phyloP scores from a whole-genome alignment of 2,888 invertebrate species.

The Mactromeris polynyma region DNA sequence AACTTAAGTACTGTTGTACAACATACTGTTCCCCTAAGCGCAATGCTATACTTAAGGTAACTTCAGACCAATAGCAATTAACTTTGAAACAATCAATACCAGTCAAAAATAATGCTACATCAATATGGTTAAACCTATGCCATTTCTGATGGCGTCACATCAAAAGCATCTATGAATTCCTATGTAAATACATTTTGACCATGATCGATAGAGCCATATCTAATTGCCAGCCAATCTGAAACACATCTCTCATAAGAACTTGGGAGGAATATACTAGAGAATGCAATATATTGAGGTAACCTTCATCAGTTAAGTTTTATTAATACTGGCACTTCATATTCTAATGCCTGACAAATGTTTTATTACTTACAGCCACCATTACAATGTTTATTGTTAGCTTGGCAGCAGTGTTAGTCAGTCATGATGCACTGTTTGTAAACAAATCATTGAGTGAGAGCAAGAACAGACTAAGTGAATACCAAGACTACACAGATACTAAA shows the following conservation, averaged over 20 bases:
- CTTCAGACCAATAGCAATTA: too few species aligned
- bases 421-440: background rate
- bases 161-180: background rate
- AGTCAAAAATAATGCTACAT: background rate
- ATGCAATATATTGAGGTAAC: background rate
- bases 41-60: too few species aligned
- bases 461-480: background rate
- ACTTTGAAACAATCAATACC: background rate
- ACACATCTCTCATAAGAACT: background rate
- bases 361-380: background rate
- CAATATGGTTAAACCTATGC: background rate
- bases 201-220: background rate
- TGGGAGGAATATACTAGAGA: background rate
- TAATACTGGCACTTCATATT: background rate
- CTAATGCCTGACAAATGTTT: background rate
- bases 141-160: background rate
- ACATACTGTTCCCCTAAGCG: too few species aligned
- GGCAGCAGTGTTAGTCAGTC: background rate
- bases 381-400: background rate
- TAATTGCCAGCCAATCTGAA: background rate
- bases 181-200: background rate
- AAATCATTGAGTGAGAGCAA: background rate
- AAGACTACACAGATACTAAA: background rate
- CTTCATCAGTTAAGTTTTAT: background rate
- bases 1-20: too few species aligned